Evolutionary conservation across 2,888 invertebrate genomes (phyloP).

Genomic region (Synergus japonicus): DNA sequence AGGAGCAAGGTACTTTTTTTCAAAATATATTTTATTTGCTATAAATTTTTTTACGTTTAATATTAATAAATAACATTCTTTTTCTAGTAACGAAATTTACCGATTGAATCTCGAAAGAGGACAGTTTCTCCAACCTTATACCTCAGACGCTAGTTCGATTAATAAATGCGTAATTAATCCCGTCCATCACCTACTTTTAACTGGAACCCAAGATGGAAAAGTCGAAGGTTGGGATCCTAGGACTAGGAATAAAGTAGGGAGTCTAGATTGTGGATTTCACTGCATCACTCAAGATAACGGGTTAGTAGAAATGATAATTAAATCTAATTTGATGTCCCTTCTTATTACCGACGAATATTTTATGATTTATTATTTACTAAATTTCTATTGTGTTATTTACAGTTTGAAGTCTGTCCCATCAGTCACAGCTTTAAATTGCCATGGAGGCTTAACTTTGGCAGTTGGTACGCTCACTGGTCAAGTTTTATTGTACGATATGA

Average conservation of each 20-base stretch:
- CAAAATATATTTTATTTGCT: neutral
- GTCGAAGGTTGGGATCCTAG: conserved; percentile 99
- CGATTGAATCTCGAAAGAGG: conserved; percentile 97
- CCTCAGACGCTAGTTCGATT: conserved; percentile 85
- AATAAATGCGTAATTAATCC: conserved; percentile 93
- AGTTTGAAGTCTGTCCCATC: conserved; percentile 85
- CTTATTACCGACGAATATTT: neutral
- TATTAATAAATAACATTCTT: conserved; percentile 46
- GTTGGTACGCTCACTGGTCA: conserved; percentile 97
- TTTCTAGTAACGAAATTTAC: conserved; percentile 89
- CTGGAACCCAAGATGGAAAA: conserved; percentile 93
- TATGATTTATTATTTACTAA: neutral
- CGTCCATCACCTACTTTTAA: conserved; percentile 90
- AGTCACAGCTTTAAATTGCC: conserved; percentile 88
- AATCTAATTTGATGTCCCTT: neutral
- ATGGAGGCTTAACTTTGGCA: conserved; percentile 87
- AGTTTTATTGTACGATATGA: conserved; percentile 95
- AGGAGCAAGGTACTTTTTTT: conserved; percentile 85
- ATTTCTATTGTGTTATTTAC: conserved; percentile 47
- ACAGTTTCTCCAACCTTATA: conserved; percentile 92
- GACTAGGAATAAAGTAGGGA: conserved; percentile 85
- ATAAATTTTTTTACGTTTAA: neutral
- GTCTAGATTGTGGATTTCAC: conserved; percentile 89
- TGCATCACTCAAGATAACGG: conserved; percentile 80
- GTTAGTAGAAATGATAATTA: conserved; percentile 72